Base-by-base conservation (phyloP, 2,797 vertebrate genomes). In the Myotis vivesi region DNA sequence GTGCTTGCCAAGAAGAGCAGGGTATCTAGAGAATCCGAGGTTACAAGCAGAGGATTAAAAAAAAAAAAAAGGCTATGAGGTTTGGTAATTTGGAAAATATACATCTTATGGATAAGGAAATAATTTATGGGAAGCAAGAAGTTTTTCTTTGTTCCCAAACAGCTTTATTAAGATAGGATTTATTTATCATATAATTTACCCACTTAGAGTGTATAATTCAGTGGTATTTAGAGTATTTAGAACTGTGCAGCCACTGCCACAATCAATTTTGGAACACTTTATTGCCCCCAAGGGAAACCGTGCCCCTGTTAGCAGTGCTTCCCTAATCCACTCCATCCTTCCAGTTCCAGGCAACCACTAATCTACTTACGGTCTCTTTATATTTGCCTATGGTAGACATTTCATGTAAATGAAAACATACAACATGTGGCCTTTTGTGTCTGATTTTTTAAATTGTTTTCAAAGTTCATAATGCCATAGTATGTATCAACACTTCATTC, bases 251-350 rank as follows among this genome's bases (percentile, higher is more conserved):
- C 23, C 12, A 80, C 75, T n/a, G 72, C 33, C 44, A 69, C 59
- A 69, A 19, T 85, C 44, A 76, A 41, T 83, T 94, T 96, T 93
- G 55, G 76, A 95, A 86, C 44, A 82, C 73, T 82, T 77, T 71
- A 57, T 87, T 69, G 19, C 2, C 23, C 30, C n/a, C 38, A 28
- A 69, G 75, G 57, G 44, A 75, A 87, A 51, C 12, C 6, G 5
- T 62, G 30, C 30, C 12, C 55, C 20, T 10, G 8, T 64, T 91
- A 85, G 77, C 44, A 71, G 22, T 93, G 19, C 90, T 51, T 80
- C 17, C 8, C 8, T 68, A 49, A 17, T 17, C 25, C 33, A 30
- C 49, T 73, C 57, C 9, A 30, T 57, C 51, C 23, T 66, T n/a
- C 19, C 7, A 72, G 36, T 25, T 8, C 17, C 82, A 72, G 57